Base-by-base conservation (phyloP, 2,888 invertebrate species). In the Xylota segnis region DNA sequence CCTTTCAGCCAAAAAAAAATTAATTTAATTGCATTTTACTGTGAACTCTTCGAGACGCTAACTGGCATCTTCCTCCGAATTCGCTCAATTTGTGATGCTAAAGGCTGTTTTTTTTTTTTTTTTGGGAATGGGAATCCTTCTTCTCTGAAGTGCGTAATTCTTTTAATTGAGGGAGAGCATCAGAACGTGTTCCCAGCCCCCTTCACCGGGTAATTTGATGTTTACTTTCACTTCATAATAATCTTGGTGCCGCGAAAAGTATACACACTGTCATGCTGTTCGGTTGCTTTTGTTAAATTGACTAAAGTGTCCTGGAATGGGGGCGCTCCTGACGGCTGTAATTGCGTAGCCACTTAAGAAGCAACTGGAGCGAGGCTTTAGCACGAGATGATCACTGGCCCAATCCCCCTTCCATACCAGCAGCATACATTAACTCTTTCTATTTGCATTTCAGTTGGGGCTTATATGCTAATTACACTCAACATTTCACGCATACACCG, bases 391-490 rank as follows among this genome's bases (percentile, higher is more conserved):
- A 66, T 66, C 40, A 9, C 37, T 27, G 40, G 23, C n/a, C n/a
- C n/a, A n/a, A n/a, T 3, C 27, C n/a, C 23, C 9, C 34, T 23
- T 27, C 45, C 32, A 23, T 10, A n/a, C 10, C 14, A 32, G n/a
- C n/a, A 14, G 52, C 50, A 71, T 58, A 71, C 70, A 70, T 76
- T 70, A 76, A 76, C 70, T 82, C 65, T 82, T 82, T 70, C 70
- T 56, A 58, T 75, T 75, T 75, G 16, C 45, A 32, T 47, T 56
- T 45, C 56, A 66, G 54, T 29, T 37, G 50, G 50, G 16, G 37
- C 37, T 27, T 47, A 59, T 27, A 68, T 63, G 76, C 70, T 76
- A 82, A 82, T 82, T 75, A 75, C 29, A 43, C 63, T 76, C 40
- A 70, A 70, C 82, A 70, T 54, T 82, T 76, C 40, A 58, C 63